Evolutionary conservation across 2,797 vertebrate species (phyloP).

Genomic region (Girardinus metallicus): DNA sequence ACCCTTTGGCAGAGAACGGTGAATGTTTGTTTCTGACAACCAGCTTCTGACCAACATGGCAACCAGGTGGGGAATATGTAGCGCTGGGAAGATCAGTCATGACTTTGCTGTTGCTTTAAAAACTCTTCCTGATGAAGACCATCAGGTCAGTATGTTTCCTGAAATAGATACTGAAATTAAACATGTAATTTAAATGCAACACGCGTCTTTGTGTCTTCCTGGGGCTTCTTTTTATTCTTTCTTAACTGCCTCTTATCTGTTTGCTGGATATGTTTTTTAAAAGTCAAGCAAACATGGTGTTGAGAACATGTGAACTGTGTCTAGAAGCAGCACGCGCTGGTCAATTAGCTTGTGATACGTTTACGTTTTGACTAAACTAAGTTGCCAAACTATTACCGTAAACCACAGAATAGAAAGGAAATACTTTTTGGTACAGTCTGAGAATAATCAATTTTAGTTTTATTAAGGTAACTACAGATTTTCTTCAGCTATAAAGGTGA

Average conservation of each 20-base stretch:
- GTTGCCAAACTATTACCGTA: neutral
- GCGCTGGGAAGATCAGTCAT: constrained; percentile 83
- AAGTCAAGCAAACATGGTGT: neutral
- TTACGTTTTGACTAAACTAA: neutral
- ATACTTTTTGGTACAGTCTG: neutral
- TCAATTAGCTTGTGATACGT: neutral
- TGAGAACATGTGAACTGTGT: neutral
- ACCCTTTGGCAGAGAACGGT: constrained; percentile 25
- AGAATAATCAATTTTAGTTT: neutral
- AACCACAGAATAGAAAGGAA: neutral
- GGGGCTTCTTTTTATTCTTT: neutral
- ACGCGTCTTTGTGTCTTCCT: fast-evolving
- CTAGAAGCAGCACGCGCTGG: neutral
- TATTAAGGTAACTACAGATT: no score
- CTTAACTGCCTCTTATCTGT: neutral
- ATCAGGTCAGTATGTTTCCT: constrained; percentile 80
- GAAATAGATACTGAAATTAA: neutral
- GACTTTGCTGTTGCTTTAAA: constrained; percentile 84
- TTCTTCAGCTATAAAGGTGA: neutral
- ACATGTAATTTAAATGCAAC: neutral
- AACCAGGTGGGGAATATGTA: constrained; percentile 86
- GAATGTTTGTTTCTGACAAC: neutral
- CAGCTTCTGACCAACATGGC: constrained; percentile 71
- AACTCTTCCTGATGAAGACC: constrained; percentile 79
- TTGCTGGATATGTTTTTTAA: neutral